Evolutionary conservation across 2,888 invertebrate species (phyloP).

Genomic region (Oligia strigilis): DNA sequence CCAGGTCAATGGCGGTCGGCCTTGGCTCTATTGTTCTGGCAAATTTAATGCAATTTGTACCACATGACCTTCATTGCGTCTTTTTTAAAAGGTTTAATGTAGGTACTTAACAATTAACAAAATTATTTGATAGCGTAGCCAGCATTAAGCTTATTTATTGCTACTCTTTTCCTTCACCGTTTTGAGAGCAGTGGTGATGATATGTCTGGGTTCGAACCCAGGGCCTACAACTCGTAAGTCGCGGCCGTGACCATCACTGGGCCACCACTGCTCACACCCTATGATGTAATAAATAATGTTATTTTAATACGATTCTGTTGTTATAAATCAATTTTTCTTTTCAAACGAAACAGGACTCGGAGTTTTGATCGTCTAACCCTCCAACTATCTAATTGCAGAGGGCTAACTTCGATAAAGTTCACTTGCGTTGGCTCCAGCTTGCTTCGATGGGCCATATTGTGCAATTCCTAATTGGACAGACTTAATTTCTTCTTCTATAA

Average conservation of each 20-base stretch:
- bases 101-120: too few relatives aligned
- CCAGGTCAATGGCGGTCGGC: background rate
- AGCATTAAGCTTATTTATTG: background rate
- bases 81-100: too few relatives aligned
- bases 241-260: too few relatives aligned
- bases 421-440: background rate
- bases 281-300: too few relatives aligned
- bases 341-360: too few relatives aligned
- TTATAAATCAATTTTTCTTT: background rate
- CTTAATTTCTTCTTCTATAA: background rate
- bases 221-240: too few relatives aligned
- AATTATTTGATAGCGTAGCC: background rate
- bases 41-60: background rate
- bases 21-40: background rate
- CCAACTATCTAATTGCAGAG: background rate
- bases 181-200: too few relatives aligned
- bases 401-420: conserved; percentile 32
- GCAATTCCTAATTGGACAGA: conserved; percentile 14
- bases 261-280: too few relatives aligned
- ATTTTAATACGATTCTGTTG: background rate
- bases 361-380: background rate
- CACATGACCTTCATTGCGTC: background rate
- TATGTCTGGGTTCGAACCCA: too few relatives aligned
- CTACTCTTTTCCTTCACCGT: too few relatives aligned
- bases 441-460: conserved; percentile 15